Evolutionary conservation across 2,113 vertebrate species (phyloP), one percentile per base, ranked within the genome.

Genomic region (Corvus cornix): DNA sequence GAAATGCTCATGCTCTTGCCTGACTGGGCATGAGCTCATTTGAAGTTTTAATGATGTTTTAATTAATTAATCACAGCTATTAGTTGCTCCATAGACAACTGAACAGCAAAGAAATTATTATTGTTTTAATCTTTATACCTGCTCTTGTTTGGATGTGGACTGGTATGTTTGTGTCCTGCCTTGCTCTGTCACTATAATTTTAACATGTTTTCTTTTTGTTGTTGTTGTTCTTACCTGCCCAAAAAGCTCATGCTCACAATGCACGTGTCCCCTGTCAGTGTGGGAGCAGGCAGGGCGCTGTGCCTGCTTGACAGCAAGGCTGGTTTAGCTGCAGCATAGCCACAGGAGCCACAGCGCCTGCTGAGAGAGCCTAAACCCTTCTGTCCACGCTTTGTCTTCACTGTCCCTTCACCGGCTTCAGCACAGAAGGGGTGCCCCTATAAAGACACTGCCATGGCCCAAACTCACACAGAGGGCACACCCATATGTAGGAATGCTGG

Each of bases 401-500:
- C 37, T 58, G 22, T 44, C 33, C 60, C 35, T 73, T 78, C 37
- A 52, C 11, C 56, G 72, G 49, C 33, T 33, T 43, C 41, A 30
- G 30, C 48, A 31, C 30, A 46, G 30, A 39, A 80, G 53, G 11
- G 52, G 12, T 5, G 9, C 24, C 41, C 0, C 0, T 46, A 2
- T 13, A 13, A 51, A 23, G 69, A 33, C 39, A 7, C 24, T 33
- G 23, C 43, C 27, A 1, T 4, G 31, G 67, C 52, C 58, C 53
- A 35, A 1, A 48, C 2, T 11, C 49, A 30, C 16, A 1, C 22
- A 4, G 49, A 24, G 68, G 41, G 44, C 63, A 13, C 10, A 16
- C 13, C 26, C 2, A 0, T 3, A 1, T 3, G 1, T 0, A 2
- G 5, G 2, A 55, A 15, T 0, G 0, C 44, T 48, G 60, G 37